These are phyloP conservation scores for Phataginus tetradactyla DNA, from an alignment of 2,797 vertebrate species.

Conservation along the genomic window DNA sequence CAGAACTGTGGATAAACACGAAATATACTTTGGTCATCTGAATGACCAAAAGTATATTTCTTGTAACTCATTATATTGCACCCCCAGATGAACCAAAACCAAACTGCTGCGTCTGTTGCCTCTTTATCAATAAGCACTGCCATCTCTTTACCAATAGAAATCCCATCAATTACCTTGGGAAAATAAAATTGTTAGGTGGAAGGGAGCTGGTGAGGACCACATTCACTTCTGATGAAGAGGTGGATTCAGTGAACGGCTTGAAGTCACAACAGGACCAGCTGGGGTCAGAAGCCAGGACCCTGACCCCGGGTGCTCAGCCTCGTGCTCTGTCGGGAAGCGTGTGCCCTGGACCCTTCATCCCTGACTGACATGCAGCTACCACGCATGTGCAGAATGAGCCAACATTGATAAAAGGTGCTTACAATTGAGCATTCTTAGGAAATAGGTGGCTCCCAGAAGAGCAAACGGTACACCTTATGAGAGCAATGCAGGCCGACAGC, in stretches of 20 bases:
- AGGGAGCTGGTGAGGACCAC: not conserved
- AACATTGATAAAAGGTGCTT: no score
- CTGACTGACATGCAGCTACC: fast-evolving
- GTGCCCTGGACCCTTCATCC: fast-evolving
- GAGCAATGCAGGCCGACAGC: fast-evolving
- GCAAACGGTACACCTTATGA: not conserved
- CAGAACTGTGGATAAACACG: no score
- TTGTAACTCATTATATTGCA: no score
- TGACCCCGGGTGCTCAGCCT: no score
- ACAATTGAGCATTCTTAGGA: not conserved
- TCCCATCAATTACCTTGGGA: not conserved
- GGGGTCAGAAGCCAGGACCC: not conserved
- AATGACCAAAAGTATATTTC: no score
- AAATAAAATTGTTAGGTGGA: no score
- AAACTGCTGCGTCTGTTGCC: fast-evolving
- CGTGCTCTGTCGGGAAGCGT: no score
- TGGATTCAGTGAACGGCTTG: fast-evolving
- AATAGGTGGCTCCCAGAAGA: not conserved
- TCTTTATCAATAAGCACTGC: no score
- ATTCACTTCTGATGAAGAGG: not conserved
- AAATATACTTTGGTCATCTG: no score
- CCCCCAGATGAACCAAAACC: fast-evolving
- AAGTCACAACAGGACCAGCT: not conserved
- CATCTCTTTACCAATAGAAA: not conserved
- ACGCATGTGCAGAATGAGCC: not conserved